These are phyloP conservation scores for Phaonia tiefii DNA, from an alignment of 2,888 invertebrate species.

Conservation along the genomic window DNA sequence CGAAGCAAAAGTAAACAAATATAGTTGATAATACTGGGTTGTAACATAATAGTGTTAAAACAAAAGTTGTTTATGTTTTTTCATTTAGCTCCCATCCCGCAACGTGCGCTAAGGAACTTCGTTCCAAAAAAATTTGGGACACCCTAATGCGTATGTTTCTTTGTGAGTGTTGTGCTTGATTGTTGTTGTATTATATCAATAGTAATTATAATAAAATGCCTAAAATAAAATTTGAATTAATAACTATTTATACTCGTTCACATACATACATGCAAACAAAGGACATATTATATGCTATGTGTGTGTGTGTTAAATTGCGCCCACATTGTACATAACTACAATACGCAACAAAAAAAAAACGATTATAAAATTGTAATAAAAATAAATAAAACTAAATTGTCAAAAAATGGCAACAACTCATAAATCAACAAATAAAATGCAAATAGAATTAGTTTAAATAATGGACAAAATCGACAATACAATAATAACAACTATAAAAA, in stretches of 20 bases:
- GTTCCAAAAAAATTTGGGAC: too few species aligned
- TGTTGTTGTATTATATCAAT: conserved; percentile 67
- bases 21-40: too few species aligned
- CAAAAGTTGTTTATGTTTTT: too few species aligned
- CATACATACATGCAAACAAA: conserved; percentile 18
- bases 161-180: conserved; percentile 5
- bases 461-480: conserved; percentile 45
- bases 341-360: conserved; percentile 42
- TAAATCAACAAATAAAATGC: conserved; percentile 67
- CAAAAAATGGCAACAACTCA: conserved; percentile 66
- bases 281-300: not conserved
- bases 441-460: conserved; percentile 67
- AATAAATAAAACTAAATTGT: conserved; percentile 62
- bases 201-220: conserved; percentile 71
- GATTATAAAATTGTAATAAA: conserved; percentile 66
- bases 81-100: too few species aligned
- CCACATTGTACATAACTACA: not conserved
- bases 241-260: conserved; percentile 57
- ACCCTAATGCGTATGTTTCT: not conserved
- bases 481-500: conserved; percentile 35
- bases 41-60: too few species aligned
- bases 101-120: too few species aligned
- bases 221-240: conserved; percentile 71
- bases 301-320: too few species aligned
- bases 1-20: too few species aligned